A percentile compares a stretch with the other conserved stretches of the same genome.
Evolutionary conservation across 2,888 invertebrate genomes (phyloP).

Genomic region (Stegana nigrithorax): DNA sequence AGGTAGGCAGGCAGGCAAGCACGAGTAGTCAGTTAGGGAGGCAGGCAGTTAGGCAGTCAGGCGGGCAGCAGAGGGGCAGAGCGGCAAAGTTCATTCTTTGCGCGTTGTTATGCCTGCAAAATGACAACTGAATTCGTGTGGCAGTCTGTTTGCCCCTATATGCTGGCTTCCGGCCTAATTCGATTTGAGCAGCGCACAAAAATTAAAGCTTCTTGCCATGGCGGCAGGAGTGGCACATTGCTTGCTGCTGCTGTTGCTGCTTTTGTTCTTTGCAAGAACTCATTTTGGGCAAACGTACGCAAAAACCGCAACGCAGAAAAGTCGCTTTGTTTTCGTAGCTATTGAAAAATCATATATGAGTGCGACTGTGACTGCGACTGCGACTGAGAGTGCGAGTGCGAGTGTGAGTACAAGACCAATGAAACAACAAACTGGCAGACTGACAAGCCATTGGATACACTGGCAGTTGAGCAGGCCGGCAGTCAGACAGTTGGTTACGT

Average conservation of each 20-base stretch:
- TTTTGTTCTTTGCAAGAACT: neutral
- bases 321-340: slow-evolving; percentile 20
- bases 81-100: neutral
- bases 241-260: neutral
- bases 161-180: slow-evolving; percentile 36
- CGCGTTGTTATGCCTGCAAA: slow-evolving; percentile 21
- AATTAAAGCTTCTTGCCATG: slow-evolving; percentile 33
- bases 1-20: too few species aligned
- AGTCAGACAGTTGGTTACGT: slow-evolving; percentile 3
- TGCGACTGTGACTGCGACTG: too few species aligned
- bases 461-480: slow-evolving; percentile 18
- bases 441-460: too few species aligned
- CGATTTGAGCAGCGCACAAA: slow-evolving; percentile 49
- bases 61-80: neutral
- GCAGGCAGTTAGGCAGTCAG: neutral
- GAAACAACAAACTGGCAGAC: slow-evolving; percentile 42
- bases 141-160: neutral
- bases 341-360: slow-evolving; percentile 45
- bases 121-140: slow-evolving; percentile 39
- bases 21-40: too few species aligned
- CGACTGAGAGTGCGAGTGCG: too few species aligned
- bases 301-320: slow-evolving; percentile 11
- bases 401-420: slow-evolving; percentile 8
- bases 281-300: slow-evolving; percentile 2
- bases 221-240: neutral